Conservation (phyloP, 1,140 invertebrate species). For the Formica selysi region DNA sequence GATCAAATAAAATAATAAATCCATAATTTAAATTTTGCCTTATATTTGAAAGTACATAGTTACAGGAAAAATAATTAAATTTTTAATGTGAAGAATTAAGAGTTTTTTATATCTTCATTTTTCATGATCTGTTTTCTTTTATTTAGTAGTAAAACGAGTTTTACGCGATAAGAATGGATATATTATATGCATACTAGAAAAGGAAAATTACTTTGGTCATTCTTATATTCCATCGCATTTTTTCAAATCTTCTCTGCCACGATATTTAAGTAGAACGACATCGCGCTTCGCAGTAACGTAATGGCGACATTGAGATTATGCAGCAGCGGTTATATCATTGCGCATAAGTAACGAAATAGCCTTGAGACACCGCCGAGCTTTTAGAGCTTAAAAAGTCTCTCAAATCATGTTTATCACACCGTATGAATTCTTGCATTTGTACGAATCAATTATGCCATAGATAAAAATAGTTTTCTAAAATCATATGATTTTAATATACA, state of each 20-base stretch:
- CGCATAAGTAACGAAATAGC: constrained; percentile 32
- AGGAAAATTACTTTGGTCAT: neutral
- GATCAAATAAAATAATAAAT: neutral
- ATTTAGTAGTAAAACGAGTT: neutral
- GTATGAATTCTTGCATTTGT: neutral
- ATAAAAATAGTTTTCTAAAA: neutral
- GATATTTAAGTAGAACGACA: constrained; percentile 35
- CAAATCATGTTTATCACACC: neutral
- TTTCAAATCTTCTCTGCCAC: neutral
- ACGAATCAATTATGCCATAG: neutral
- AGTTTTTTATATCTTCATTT: too few relatives aligned
- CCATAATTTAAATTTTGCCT: neutral
- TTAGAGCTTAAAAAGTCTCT: constrained; percentile 28
- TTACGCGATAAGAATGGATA: neutral
- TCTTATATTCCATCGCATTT: neutral
- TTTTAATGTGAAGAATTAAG: neutral
- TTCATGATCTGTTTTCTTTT: neutral
- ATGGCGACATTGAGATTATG: constrained; percentile 59
- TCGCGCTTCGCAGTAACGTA: constrained; percentile 26
- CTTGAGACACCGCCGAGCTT: constrained; percentile 39
- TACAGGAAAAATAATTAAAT: neutral
- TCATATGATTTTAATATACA: neutral
- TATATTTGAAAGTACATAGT: neutral
- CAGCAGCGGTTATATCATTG: constrained; percentile 42
- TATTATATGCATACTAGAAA: neutral